Conservation (phyloP, 2,888 invertebrate genomes). For the Pyralis farinalis region DNA sequence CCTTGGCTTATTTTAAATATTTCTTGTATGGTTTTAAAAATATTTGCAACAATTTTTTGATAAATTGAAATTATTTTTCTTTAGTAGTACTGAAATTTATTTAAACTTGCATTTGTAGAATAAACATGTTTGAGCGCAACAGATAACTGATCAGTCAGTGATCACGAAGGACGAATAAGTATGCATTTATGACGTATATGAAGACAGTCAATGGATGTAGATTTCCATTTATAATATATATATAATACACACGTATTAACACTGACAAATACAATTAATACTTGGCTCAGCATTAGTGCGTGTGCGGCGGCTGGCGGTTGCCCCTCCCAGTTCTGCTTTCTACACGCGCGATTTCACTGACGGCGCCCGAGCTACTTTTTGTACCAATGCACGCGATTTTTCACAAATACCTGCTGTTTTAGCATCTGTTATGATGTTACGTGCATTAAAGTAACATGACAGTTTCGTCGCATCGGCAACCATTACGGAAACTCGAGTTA, state of each 20-base stretch:
- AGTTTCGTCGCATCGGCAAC: slow-evolving; percentile 14
- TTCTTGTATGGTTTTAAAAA: too few relatives aligned
- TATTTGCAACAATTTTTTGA: too few relatives aligned
- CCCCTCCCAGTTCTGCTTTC: slow-evolving; percentile 78
- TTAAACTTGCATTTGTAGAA: too few relatives aligned
- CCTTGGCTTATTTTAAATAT: too few relatives aligned
- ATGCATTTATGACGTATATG: too few relatives aligned
- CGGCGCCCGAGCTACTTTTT: slow-evolving; percentile 46
- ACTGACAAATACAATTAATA: slow-evolving; percentile 19
- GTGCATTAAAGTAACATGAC: slow-evolving; percentile 13
- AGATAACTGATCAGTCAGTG: too few relatives aligned
- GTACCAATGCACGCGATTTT: slow-evolving; percentile 58
- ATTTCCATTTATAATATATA: too few relatives aligned
- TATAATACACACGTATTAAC: neutral
- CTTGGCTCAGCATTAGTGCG: slow-evolving; percentile 44
- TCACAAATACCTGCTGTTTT: slow-evolving; percentile 52
- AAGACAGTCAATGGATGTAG: too few relatives aligned
- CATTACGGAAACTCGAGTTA: slow-evolving; percentile 14
- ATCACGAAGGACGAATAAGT: too few relatives aligned
- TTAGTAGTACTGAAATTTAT: too few relatives aligned
- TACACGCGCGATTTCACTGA: slow-evolving; percentile 78
- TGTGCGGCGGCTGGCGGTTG: slow-evolving; percentile 37
- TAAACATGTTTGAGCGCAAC: too few relatives aligned
- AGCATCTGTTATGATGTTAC: slow-evolving; percentile 38
- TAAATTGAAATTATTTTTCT: too few relatives aligned